Percentiles rank a stretch among this genome's conserved stretches.
These are phyloP conservation scores for Poecilus cupreus DNA, from an alignment of 2,888 invertebrate genomes.

Conservation along the genomic window DNA sequence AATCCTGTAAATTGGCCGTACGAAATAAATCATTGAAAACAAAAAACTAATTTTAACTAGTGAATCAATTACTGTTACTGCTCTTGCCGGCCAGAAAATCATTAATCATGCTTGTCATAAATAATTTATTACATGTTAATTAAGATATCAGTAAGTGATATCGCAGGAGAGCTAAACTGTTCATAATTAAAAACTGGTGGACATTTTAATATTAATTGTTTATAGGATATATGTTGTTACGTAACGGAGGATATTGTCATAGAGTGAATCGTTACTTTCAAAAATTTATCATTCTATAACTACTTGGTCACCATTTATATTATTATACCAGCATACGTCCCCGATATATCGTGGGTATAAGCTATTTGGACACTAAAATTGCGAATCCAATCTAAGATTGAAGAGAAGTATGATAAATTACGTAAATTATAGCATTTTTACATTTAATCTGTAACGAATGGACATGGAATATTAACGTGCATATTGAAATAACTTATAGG, in stretches of 20 bases:
- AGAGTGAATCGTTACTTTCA: not conserved
- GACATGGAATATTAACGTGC: too few species aligned
- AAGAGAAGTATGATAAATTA: too few species aligned
- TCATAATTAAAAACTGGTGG: slow-evolving; percentile 47
- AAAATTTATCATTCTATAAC: not conserved
- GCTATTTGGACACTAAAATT: too few species aligned
- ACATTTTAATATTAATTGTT: slow-evolving; percentile 52
- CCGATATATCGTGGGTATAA: too few species aligned
- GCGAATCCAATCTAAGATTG: too few species aligned
- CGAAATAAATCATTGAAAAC: slow-evolving; percentile 46
- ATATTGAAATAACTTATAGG: too few species aligned
- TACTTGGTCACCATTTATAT: not conserved
- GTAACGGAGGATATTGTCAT: not conserved
- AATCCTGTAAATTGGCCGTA: slow-evolving; percentile 20
- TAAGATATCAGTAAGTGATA: slow-evolving; percentile 58
- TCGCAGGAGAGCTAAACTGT: slow-evolving; percentile 45
- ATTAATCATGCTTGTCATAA: slow-evolving; percentile 56
- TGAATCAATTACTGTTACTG: slow-evolving; percentile 57
- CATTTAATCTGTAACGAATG: too few species aligned
- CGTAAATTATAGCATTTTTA: too few species aligned
- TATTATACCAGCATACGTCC: too few species aligned
- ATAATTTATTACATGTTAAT: slow-evolving; percentile 58
- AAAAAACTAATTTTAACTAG: slow-evolving; percentile 55
- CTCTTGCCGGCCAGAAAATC: slow-evolving; percentile 35
- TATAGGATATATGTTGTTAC: slow-evolving; percentile 25